Evolutionary conservation across 2,797 vertebrate species (phyloP), one percentile per base, ranked within the genome.

Genomic region (Clarias platycephalus): DNA sequence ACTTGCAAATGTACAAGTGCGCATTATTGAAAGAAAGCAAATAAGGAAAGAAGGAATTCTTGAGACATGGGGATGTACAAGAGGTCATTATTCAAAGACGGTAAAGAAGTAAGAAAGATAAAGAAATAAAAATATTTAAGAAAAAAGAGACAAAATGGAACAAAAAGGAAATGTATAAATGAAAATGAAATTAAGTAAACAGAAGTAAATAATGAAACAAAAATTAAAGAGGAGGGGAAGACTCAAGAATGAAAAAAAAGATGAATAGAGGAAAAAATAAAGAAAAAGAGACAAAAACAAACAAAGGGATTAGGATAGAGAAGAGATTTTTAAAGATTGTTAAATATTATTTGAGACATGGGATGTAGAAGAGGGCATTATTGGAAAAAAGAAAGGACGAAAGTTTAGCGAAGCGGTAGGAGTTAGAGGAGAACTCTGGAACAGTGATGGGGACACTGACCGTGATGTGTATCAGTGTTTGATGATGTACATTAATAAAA

Each of bases 401-500:
- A n/a, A 13, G 3, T 5, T 64, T 4, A 66, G 26, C 5, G 28
- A 28, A 15, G 13, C 18, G 0, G 1, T 20, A 71, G 44, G 44
- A 26, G 44, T 53, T 28, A 9, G 18, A 18, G 72, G 49, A 28
- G 49, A 10, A 75, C 31, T 16, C 37, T 71, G 20, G 67, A n/a
- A 70, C 4, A 4, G n/a, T 53, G n/a, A 40, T 24, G 4, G 22
- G 40, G 34, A 13, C 4, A 8, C 34, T 16, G 22, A 53, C 16
- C 16, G 44, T 9, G 44, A 55, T 28, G 15, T 18, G n/a, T 55
- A 55, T 53, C 5, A 18, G 44, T 77, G 26, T 34, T 58, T 58
- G 74, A 58, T 76, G 74, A 60, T 60, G 55, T 58, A n/a, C n/a
- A n/a, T n/a, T n/a, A 60, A 58, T 60, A 20, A 77, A 58, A 24